A percentile compares a stretch with the other conserved stretches of the same genome.
These are phyloP conservation scores for Caenorhabditis uteleia DNA, from an alignment of 2,888 invertebrate species.

Conservation along the genomic window DNA sequence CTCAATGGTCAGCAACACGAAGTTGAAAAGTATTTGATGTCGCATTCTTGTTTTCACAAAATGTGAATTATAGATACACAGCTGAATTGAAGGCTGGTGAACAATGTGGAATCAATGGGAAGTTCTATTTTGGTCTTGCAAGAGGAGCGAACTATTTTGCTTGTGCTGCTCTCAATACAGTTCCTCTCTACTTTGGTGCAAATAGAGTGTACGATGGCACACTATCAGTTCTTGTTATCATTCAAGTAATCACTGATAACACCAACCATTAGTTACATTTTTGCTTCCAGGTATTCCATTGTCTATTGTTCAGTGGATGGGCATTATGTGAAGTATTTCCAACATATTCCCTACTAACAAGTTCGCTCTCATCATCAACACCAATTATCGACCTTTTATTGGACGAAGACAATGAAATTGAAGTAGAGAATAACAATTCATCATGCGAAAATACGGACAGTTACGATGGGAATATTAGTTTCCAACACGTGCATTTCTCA, in stretches of 20 bases:
- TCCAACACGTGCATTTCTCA: slow-evolving; percentile 71
- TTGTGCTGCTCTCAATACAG: slow-evolving; percentile 65
- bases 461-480: slow-evolving; percentile 70
- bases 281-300: slow-evolving; percentile 18
- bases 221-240: slow-evolving; percentile 6
- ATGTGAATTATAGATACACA: no score
- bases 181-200: slow-evolving; percentile 56
- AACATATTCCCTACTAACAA: slow-evolving; percentile 8
- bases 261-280: background rate
- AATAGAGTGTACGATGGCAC: slow-evolving; percentile 38
- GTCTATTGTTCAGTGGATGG: slow-evolving; percentile 21
- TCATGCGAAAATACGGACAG: slow-evolving; percentile 55
- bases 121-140: slow-evolving; percentile 65
- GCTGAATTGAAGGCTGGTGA: slow-evolving; percentile 49
- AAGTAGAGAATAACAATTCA: slow-evolving; percentile 63
- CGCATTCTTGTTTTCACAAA: no score
- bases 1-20: slow-evolving; percentile 29
- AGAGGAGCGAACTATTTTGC: slow-evolving; percentile 66
- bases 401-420: slow-evolving; percentile 50
- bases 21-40: slow-evolving; percentile 43
- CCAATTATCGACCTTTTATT: slow-evolving; percentile 29
- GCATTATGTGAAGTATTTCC: slow-evolving; percentile 24
- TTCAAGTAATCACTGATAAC: slow-evolving; percentile 18
- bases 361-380: slow-evolving; percentile 19
- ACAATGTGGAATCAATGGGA: slow-evolving; percentile 50